Evolutionary conservation across 2,888 invertebrate genomes (phyloP).

Genomic region (Anarsia innoxiella): DNA sequence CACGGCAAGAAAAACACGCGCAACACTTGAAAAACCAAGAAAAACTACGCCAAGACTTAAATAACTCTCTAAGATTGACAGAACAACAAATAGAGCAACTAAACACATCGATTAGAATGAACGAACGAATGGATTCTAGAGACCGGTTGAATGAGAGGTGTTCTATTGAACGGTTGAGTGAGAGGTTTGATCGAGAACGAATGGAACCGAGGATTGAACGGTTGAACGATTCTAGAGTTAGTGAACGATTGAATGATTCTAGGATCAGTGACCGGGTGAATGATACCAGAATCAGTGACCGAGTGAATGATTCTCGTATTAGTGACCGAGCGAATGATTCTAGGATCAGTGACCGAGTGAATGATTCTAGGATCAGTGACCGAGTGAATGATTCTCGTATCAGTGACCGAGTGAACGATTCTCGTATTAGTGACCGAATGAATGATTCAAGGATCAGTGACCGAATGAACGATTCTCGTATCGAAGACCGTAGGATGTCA

Average conservation of each 20-base stretch:
- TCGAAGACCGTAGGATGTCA: slow-evolving; percentile 38
- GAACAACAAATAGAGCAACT: slow-evolving; percentile 40
- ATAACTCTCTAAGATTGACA: slow-evolving; percentile 32
- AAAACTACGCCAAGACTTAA: slow-evolving; percentile 40
- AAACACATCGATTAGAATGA: slow-evolving; percentile 32
- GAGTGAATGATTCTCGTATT: slow-evolving; percentile 37
- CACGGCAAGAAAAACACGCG: slow-evolving; percentile 31
- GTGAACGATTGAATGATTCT: slow-evolving; percentile 40
- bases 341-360: slow-evolving; percentile 26
- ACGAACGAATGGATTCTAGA: slow-evolving; percentile 15
- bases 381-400: slow-evolving; percentile 36
- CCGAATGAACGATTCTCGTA: slow-evolving; percentile 27
- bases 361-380: slow-evolving; percentile 26
- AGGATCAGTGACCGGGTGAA: slow-evolving; percentile 27
- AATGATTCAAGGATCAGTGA: slow-evolving; percentile 28
- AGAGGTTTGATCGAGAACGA: slow-evolving; percentile 22
- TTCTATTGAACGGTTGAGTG: slow-evolving; percentile 22
- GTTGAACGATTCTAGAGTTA: slow-evolving; percentile 38
- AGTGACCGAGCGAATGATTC: slow-evolving; percentile 43
- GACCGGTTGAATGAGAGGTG: slow-evolving; percentile 16
- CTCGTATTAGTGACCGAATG: slow-evolving; percentile 26
- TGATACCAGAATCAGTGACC: slow-evolving; percentile 25
- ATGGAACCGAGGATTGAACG: slow-evolving; percentile 21
- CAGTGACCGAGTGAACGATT: slow-evolving; percentile 42
- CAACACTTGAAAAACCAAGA: slow-evolving; percentile 51